phyloP scores from a whole-genome alignment of 2,888 invertebrate species.

The Polyploca ridens region DNA sequence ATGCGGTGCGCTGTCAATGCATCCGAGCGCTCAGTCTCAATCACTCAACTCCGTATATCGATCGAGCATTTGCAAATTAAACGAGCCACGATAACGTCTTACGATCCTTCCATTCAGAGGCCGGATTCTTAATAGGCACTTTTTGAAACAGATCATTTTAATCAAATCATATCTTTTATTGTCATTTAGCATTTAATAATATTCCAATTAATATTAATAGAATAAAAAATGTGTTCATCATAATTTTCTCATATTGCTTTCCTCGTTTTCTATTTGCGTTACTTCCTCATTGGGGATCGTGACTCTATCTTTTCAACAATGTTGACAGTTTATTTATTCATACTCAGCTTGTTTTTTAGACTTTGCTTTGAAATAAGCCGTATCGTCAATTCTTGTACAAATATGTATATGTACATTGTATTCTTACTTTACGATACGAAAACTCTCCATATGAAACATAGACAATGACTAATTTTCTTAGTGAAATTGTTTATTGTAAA shows the following conservation, averaged over 20 bases:
- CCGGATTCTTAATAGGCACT: conserved; percentile 25
- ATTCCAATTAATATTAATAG: neutral
- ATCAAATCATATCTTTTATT: conserved; percentile 7
- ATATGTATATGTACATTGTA: too few relatives aligned
- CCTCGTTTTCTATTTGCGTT: neutral
- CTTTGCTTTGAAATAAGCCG: neutral
- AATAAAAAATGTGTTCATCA: too few relatives aligned
- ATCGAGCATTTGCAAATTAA: conserved; percentile 76
- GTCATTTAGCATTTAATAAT: neutral
- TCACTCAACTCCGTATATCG: conserved; percentile 70
- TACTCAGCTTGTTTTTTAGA: neutral
- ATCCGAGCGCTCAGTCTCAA: conserved; percentile 67
- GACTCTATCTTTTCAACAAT: neutral
- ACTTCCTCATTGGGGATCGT: neutral
- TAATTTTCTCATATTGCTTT: neutral
- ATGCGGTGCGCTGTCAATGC: conserved; percentile 75
- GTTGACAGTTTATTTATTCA: neutral
- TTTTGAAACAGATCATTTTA: conserved; percentile 21
- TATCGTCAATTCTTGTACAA: neutral
- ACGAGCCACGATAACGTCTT: conserved; percentile 61
- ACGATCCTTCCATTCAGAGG: conserved; percentile 16
- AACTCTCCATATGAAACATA: too few relatives aligned
- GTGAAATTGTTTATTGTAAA: too few relatives aligned
- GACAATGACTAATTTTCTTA: too few relatives aligned
- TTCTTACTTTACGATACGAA: too few relatives aligned